Evolutionary conservation across 2,113 vertebrate genomes (phyloP), one percentile per base, ranked within the genome.

Genomic region (Ahaetulla prasina): DNA sequence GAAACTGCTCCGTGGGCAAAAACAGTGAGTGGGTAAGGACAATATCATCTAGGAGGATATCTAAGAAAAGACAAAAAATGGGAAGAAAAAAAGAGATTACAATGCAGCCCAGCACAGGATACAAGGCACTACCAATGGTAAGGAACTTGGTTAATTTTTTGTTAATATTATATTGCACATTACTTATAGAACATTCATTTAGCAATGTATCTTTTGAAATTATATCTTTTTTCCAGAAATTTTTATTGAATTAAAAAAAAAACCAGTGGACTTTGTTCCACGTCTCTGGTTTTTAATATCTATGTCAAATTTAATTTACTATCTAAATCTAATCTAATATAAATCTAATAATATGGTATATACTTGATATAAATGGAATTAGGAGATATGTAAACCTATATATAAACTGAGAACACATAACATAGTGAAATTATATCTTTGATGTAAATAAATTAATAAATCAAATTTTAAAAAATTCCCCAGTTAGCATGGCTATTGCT

Each of bases 1-100:
- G 98, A 93, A 99, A 98, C 96, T 98, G 98, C 97, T 99, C 99
- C 3, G 98, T 98, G 47, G 98, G 98, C 97, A 99, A 97, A 98
- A 99, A 99, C 96, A 99, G 98, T 91, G 98, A 99, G 96, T 99
- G 99, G 10, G 99, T 99, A 97, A 99, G 97, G 96, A 99, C 98
- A 85, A 99, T 98, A 97, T 99, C 99, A 92, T 99, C 99, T 96
- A 99, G 97, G 93, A 99, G 97, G 25, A 98, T 97, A 93, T 99
- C 99, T 99, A 95, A 39, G 94, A 93, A 93, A 80, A 95, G 8
- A 89, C 12, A 52, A 20, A 25, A 63, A 89, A 93, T 43, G 74
- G 68, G 27, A 23, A 35, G 18, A 84, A 10, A 47, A 55, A 52
- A 60, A 53, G n/a, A 57, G 8, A 84, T 87, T 49, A 87, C 18